phyloP scores from a whole-genome alignment of 2,888 invertebrate species.

The Drosophila mimica region DNA sequence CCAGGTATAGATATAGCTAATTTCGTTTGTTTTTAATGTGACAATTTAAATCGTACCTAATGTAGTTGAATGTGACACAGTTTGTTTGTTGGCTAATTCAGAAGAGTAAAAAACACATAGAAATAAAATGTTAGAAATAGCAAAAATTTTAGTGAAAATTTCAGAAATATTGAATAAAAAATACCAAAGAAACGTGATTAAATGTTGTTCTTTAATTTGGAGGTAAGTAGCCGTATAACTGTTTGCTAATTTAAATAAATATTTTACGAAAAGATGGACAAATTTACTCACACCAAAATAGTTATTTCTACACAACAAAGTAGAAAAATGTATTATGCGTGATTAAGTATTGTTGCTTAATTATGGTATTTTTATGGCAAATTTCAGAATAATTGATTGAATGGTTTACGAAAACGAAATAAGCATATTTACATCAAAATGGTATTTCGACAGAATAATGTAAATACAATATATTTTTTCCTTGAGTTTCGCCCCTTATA shows the following conservation, averaged over 20 bases:
- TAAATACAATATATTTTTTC: no score
- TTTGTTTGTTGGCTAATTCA: conserved; percentile 57
- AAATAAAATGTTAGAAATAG: conserved; percentile 63
- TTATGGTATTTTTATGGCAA: no score
- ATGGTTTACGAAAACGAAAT: no score
- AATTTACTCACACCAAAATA: background rate
- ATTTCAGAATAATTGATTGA: no score
- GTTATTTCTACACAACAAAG: background rate
- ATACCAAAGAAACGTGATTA: conserved; percentile 68
- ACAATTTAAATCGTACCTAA: conserved; percentile 55
- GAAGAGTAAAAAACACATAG: conserved; percentile 24
- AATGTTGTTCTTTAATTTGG: background rate
- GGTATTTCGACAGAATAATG: no score
- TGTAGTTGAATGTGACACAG: conserved; percentile 50
- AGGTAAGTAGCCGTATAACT: conserved; percentile 8
- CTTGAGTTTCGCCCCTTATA: no score
- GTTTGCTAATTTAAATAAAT: background rate
- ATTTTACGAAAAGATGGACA: background rate
- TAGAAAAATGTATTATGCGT: no score
- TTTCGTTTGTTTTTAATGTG: conserved; percentile 57
- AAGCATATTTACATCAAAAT: no score
- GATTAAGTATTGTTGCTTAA: no score
- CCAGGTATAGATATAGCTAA: conserved; percentile 48
- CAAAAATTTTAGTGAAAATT: conserved; percentile 74
- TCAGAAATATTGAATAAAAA: conserved; percentile 76